phyloP scores from a whole-genome alignment of 2,797 vertebrate species.

The Rhinella marina region DNA sequence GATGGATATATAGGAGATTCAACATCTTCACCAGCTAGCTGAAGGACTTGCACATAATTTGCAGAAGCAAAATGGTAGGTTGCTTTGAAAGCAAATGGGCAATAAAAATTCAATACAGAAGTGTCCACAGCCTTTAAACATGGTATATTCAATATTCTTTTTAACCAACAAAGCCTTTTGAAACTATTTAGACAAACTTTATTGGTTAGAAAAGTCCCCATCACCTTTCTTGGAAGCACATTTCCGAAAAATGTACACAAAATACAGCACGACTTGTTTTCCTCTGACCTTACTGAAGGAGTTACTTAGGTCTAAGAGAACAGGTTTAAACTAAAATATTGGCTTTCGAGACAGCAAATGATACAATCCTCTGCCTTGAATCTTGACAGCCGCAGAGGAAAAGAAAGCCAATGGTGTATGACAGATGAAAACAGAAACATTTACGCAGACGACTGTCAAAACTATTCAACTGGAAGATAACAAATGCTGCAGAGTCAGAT shows the following conservation, averaged over 20 bases:
- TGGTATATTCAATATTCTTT: too few species aligned
- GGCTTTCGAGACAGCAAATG: not conserved
- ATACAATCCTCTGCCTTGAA: not conserved
- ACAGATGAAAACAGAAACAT: conserved; percentile 8
- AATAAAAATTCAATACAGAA: too few species aligned
- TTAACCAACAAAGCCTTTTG: too few species aligned
- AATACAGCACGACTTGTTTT: not conserved
- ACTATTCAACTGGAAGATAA: not conserved
- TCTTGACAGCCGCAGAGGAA: not conserved
- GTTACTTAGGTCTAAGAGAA: not conserved
- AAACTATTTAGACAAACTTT: too few species aligned
- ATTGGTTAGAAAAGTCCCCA: not conserved
- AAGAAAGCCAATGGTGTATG: not conserved
- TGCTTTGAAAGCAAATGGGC: too few species aligned
- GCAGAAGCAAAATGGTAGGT: too few species aligned
- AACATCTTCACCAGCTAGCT: too few species aligned
- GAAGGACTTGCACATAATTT: too few species aligned
- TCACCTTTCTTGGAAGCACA: not conserved
- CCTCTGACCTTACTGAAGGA: not conserved
- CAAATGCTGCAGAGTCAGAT: not conserved
- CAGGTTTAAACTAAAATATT: not conserved
- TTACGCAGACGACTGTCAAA: conserved; percentile 5
- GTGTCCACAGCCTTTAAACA: too few species aligned
- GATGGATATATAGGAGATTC: too few species aligned
- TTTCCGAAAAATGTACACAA: not conserved